Evolutionary conservation across 1,140 invertebrate genomes (phyloP), one percentile per base, ranked within the genome.

Genomic region (Metopolophium dirhodum): DNA sequence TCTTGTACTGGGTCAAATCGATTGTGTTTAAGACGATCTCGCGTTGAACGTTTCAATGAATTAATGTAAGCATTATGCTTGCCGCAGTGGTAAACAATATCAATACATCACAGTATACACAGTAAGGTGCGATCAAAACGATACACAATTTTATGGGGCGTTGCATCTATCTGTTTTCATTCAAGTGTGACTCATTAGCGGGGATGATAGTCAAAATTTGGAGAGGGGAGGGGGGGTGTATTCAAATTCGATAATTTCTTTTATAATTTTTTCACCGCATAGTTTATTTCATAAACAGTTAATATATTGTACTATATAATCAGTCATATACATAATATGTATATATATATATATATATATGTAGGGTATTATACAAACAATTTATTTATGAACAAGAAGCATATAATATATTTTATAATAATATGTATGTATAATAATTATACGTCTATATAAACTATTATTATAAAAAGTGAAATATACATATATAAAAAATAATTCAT

Each of bases 1-100:
- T 90, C n/a, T 91, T 77, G 20, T 35, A 91, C 90, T 51, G 45
- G 90, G 90, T 92, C 90, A 92, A 92, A 92, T 92, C 90, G 90
- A 92, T 92, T 92, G 90, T 49, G n/a, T 92, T 83, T 92, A 82
- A 92, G 68, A 92, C 47, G 68, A 92, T 83, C 47, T 92, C 68
- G 54, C 26, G 37, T 68, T 68, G 22, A 45, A 30, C 30, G 57
- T 41, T 51, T 35, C 35, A 57, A 57, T 57, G 88, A 54, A 26
- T 89, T 89, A 89, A 89, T 54, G 11, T 47, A 86, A 45, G 30
- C 26, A 26, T 18, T 86, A 86, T 47, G 26, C 26, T n/a, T 47
- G 30, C 61, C 47, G 26, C 30, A 86, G 37, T 11, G 37, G 83
- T 86, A 45, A 41, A 45, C 37, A 86, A 86, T 45, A 86, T 77